phyloP scores from a whole-genome alignment of 2,797 vertebrate genomes.

The Gambelia wislizenii region DNA sequence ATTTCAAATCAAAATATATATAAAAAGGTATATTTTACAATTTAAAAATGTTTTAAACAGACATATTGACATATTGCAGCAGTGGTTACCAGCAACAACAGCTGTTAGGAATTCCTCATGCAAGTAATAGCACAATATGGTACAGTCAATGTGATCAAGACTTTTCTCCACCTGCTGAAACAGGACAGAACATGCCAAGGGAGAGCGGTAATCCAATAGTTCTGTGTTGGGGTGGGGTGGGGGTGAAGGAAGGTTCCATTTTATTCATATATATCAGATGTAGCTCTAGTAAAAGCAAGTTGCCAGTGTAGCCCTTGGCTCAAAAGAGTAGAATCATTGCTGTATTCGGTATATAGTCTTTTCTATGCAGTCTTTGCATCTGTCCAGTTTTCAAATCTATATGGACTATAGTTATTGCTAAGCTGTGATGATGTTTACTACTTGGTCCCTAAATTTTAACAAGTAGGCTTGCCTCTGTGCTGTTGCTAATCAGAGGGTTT shows the following conservation, averaged over 20 bases:
- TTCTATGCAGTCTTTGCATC: slow-evolving; percentile 39
- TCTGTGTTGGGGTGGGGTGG: background rate
- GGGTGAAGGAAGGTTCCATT: background rate
- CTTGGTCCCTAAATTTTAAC: slow-evolving; percentile 43
- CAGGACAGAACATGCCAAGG: background rate
- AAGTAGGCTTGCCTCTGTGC: slow-evolving; percentile 12
- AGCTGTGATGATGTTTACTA: background rate
- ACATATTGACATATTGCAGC: slow-evolving; percentile 30
- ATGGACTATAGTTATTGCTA: slow-evolving; percentile 6
- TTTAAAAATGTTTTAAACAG: background rate
- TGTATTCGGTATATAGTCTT: background rate
- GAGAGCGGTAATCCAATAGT: background rate
- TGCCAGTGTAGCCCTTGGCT: background rate
- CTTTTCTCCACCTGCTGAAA: slow-evolving; percentile 15
- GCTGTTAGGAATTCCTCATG: background rate
- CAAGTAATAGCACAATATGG: background rate
- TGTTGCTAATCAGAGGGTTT: slow-evolving; percentile 68
- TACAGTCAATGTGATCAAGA: background rate
- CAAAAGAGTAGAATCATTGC: slow-evolving; percentile 34
- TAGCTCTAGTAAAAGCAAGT: background rate
- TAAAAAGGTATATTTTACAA: slow-evolving; percentile 16
- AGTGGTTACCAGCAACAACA: slow-evolving; percentile 19
- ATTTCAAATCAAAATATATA: slow-evolving; percentile 7
- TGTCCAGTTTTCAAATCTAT: slow-evolving; percentile 7
- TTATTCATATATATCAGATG: background rate